Evolutionary conservation across 1,140 invertebrate genomes (phyloP), one percentile per base, ranked within the genome.

Genomic region (Drosophila suzukii): DNA sequence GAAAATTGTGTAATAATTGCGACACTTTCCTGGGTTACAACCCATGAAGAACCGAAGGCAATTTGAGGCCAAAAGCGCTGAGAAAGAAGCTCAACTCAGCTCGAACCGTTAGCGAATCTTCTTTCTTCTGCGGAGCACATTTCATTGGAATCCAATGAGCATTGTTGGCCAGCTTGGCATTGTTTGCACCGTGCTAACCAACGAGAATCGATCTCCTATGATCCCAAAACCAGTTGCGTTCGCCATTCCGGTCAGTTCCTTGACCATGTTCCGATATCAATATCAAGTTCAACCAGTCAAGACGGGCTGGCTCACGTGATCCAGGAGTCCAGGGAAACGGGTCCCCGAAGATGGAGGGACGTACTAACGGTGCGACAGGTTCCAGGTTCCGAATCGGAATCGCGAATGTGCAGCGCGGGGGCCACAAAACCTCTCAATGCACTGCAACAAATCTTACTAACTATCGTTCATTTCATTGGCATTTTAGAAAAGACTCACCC

Each of bases 221-320:
- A 54, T 68, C 34, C 58, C 24, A 51, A 79, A 86, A 88, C 79
- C 67, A 62, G 82, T 86, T 86, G 70, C 38, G 50, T 49, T 68
- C 53, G 15, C 50, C 50, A 49, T 68, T 74, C 49, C 49, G 49
- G 59, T 60, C 74, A 85, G 82, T 86, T 75, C 76, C 75, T 58
- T 80, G 81, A 59, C 66, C 73, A 62, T 73, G 74, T 58, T 74
- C 62, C 84, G 65, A 89, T 86, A 86, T 80, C 83, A 89, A 86
- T 86, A 86, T 86, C 83, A 86, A 86, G 83, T 86, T 86, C 84
- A 89, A 86, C 83, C 83, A 86, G 83, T 86, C 81, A 73, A 65
- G 44, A 27, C 71, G 62, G 46, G 60, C 75, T 55, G 76, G 76
- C 75, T 57, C 61, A 59, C 50, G 56, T 68, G 55, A 51, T 46